Evolutionary conservation across 2,888 invertebrate species (phyloP), one percentile per base, ranked within the genome.

Genomic region (Argyresthia albistria): DNA sequence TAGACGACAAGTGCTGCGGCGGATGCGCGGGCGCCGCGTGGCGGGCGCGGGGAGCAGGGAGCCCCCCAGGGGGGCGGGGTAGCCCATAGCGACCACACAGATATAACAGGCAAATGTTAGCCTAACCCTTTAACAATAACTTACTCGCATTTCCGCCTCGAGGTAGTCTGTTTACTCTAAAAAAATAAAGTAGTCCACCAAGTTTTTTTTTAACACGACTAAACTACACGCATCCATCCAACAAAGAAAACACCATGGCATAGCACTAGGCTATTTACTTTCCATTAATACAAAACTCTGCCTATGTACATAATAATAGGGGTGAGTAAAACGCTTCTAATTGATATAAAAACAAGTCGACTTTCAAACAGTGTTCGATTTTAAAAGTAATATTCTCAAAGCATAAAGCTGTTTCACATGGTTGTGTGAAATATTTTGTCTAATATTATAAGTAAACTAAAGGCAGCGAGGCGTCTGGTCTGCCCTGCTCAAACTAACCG

Each of bases 371-470:
- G 71, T 73, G 79, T 73, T 80, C 77, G 81, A 81, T 81, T 82
- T 82, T 76, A 79, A 54, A 81, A 82, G 81, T 80, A 78, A 84
- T 86, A 84, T 84, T 84, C 80, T 80, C 79, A 74, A 80, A 72
- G 80, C 82, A 82, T 86, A 84, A 86, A 84, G 81, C 75, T 78
- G 81, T 82, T 86, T 87, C 86, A 84, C 87, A 76, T 74, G 71
- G 66, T 65, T 71, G 76, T 84, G 87, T 82, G 86, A 87, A 87
- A 87, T 86, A 84, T 86, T 84, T 87, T 83, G 76, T 81, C 78
- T 86, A 83, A 87, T 87, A 84, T 84, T 83, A 86, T 86, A 87
- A 80, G 87, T 86, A 83, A 87, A 87, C 86, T 77, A 72, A 78
- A 72, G 67, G 70, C 67, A 66, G 65, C 62, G 63, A 64, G 67